Base-by-base conservation (phyloP, 2,888 invertebrate genomes). In the Linyphia triangularis region DNA sequence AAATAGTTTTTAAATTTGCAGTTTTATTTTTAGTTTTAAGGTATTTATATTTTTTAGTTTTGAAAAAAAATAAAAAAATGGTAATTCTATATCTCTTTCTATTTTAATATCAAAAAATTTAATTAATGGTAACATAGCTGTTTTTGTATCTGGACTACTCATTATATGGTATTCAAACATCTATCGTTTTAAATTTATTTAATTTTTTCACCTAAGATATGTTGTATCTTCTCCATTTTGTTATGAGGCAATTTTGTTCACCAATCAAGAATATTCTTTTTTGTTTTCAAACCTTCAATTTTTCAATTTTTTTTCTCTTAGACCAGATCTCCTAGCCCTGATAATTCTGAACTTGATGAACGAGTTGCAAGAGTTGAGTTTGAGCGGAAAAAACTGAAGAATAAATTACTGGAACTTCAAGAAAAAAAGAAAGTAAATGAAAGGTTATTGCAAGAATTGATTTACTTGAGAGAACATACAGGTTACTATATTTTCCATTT, bases 351-450 rank as follows among this genome's bases (percentile, higher is more conserved):
- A 78, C n/a, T 78, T 37, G 88, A 72, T 30, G 59, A 79, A 6
- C 26, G 51, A 73, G 75, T 70, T 26, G 78, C 84, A 43, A 73
- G 70, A 37, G 72, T 79, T 70, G 79, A 85, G 16, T 81, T 51
- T 40, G 83, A 89, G 19, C 70, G 85, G 22, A 78, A 79, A 72
- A 89, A 85, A 22, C 51, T 89, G 2, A 83, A 89, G 43, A 89
- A 89, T 30, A 89, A 84, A 30, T 26, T 89, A 26, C 37, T 65
- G 30, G 89, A 84, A 67, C 73, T 89, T 1, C 84, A 85, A 51
- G 85, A 84, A 28, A 79, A 89, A 65, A 78, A 89, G 26, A 89
- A 89, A 63, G 30, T 77, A 16, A 89, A 83, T 40, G 89, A 89
- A 75, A 61, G 65, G 24, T 26, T 89, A 10, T 43, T 85, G 16